A percentile compares a stretch with the other conserved stretches of the same genome.
phyloP scores from a whole-genome alignment of 1,140 invertebrate genomes.

The Homarus americanus region DNA sequence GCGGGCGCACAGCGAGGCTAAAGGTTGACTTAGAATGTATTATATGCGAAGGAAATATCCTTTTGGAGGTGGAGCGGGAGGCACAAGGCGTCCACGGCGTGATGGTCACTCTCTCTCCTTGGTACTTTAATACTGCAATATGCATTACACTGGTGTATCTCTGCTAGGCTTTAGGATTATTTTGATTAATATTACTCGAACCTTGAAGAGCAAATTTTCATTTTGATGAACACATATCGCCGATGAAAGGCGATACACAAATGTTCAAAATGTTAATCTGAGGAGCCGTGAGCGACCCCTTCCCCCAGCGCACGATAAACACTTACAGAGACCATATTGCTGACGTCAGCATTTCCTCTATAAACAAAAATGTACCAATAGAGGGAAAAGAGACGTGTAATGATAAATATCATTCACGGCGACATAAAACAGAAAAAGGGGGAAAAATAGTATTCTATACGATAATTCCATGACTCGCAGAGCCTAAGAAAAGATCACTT shows the following conservation, averaged over 20 bases:
- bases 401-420: neutral
- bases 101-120: too few species aligned
- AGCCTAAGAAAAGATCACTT: slow-evolving; percentile 44
- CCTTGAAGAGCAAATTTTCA: neutral
- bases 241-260: neutral
- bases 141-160: too few species aligned
- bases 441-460: slow-evolving; percentile 51
- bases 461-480: slow-evolving; percentile 41
- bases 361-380: neutral
- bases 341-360: neutral
- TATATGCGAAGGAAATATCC: slow-evolving; percentile 18
- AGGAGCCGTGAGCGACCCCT: too few species aligned
- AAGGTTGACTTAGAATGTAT: slow-evolving; percentile 56
- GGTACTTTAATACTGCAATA: neutral
- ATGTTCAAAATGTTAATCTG: neutral
- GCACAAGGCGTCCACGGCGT: too few species aligned
- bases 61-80: neutral
- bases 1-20: slow-evolving; percentile 43
- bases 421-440: neutral
- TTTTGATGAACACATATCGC: neutral
- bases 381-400: neutral
- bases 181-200: neutral
- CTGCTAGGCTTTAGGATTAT: neutral
- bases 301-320: neutral
- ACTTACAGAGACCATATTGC: neutral